Base-by-base conservation (phyloP, 1,140 invertebrate species). In the Melitaea cinxia region DNA sequence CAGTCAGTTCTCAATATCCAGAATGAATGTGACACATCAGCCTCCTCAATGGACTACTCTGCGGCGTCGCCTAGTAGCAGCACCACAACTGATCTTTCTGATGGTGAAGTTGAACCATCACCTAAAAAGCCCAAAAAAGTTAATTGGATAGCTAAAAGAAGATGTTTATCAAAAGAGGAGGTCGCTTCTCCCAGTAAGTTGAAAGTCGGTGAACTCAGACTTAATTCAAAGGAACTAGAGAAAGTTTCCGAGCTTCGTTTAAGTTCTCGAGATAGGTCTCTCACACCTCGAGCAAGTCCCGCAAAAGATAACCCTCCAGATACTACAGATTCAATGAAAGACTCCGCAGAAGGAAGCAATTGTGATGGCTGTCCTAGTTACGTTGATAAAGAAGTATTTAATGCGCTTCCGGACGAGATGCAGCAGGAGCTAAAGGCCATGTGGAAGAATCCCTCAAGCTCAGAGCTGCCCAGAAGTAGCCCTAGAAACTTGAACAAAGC, bases 51-150 rank as follows among this genome's bases (percentile, higher is more conserved):
- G 86, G 92, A 92, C 67, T 92, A 92, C 60, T 89, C 88, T 4
- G 91, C 91, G 7, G 89, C 88, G 30, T 92, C 92, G 12, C 92
- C 92, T 0, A 92, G 92, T 52, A 91, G 92, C 63, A 91, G 91
- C 45, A 92, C 92, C n/a, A 92, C 92, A 14, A 92, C 92, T 7
- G 88, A 89, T 70, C 75, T 86, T 4, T 83, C 85, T 65, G 91
- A 94, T 88, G 88, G 88, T 30, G 94, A 95, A 84, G 85, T 93
- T 4, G 94, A 95, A 77, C 95, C 95, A 0, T 93, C 93, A 10
- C 94, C 94, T 9, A 95, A 95, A 79, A 95, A 95, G 93, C 68
- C 92, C 75, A 69, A 85, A 73, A 90, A 77, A 83, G 70, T 82
- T 80, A 78, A 81, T 75, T 78, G 88, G 87, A 79, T 92, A 83